Percentiles rank a stretch among this genome's conserved stretches.
phyloP scores from a whole-genome alignment of 1,140 invertebrate species.

The Oscheius sp. region DNA sequence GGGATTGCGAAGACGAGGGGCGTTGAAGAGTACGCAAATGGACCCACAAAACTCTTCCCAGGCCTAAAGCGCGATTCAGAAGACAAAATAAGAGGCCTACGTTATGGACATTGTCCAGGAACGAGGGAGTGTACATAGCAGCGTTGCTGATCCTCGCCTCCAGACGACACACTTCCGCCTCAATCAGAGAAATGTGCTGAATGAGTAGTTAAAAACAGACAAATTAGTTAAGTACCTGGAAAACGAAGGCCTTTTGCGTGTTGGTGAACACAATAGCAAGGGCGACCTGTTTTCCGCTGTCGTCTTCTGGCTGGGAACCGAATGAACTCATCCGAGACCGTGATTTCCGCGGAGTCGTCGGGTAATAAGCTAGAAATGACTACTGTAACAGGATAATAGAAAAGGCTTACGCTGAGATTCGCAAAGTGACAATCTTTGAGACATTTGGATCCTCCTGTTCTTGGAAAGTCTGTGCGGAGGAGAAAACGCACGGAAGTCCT shows the following conservation, averaged over 20 bases:
- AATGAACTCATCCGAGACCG: constrained; percentile 19
- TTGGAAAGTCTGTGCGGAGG: constrained; percentile 31
- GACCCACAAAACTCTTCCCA: constrained; percentile 6
- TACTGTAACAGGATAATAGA: neutral
- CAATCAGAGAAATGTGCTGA: constrained; percentile 33
- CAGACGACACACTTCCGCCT: constrained; percentile 14
- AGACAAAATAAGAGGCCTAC: neutral
- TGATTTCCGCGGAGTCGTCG: neutral
- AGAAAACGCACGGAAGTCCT: constrained; percentile 19
- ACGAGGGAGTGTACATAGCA: neutral
- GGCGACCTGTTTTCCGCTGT: neutral
- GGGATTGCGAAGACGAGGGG: constrained; percentile 16
- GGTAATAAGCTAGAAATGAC: too few relatives aligned
- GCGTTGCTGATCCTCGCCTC: constrained; percentile 7
- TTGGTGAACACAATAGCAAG: constrained; percentile 16
- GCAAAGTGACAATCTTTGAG: neutral
- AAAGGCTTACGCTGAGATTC: constrained; percentile 8
- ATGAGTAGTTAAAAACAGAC: neutral
- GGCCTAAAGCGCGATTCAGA: neutral
- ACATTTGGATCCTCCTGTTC: constrained; percentile 11
- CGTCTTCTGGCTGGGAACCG: neutral
- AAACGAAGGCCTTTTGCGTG: neutral
- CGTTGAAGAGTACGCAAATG: constrained; percentile 24
- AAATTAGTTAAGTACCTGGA: constrained; percentile 11
- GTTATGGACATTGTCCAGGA: constrained; percentile 22